Percentiles rank a stretch among this genome's conserved stretches.
These are phyloP conservation scores for Poecile atricapillus DNA, from an alignment of 2,113 vertebrate species.

Conservation along the genomic window DNA sequence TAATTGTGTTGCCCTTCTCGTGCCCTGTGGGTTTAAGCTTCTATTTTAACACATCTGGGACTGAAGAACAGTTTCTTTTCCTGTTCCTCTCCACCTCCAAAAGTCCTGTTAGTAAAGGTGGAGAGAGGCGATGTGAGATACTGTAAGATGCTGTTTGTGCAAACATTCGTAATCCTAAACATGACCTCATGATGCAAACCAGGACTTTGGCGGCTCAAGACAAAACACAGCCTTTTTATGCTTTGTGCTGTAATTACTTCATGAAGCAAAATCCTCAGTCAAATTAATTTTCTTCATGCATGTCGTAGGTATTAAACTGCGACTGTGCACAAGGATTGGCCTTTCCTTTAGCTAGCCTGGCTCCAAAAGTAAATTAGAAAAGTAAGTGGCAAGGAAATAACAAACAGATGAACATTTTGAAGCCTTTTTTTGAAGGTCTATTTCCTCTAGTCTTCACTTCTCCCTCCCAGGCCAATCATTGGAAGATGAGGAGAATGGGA, in stretches of 20 bases:
- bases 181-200: not conserved
- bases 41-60: not conserved
- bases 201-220: not conserved
- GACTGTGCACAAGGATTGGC: not conserved
- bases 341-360: not conserved
- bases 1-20: accelerated
- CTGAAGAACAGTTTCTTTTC: not conserved
- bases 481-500: not conserved
- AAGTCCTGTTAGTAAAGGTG: not conserved
- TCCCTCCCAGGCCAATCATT: not conserved
- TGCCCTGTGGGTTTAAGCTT: not conserved
- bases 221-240: slow-evolving; percentile 39
- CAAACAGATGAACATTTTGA: not conserved
- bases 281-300: slow-evolving; percentile 24
- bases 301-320: slow-evolving; percentile 10
- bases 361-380: slow-evolving; percentile 15
- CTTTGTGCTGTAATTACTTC: slow-evolving; percentile 42
- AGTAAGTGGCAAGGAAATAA: slow-evolving; percentile 1
- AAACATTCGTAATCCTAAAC: slow-evolving; percentile 1
- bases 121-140: not conserved
- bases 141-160: not conserved
- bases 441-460: not conserved
- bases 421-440: not conserved
- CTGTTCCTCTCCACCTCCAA: not conserved
- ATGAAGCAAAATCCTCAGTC: slow-evolving; percentile 48